Evolutionary conservation across 2,888 invertebrate genomes (phyloP).

Genomic region (Hirtodrosophila alboralis): DNA sequence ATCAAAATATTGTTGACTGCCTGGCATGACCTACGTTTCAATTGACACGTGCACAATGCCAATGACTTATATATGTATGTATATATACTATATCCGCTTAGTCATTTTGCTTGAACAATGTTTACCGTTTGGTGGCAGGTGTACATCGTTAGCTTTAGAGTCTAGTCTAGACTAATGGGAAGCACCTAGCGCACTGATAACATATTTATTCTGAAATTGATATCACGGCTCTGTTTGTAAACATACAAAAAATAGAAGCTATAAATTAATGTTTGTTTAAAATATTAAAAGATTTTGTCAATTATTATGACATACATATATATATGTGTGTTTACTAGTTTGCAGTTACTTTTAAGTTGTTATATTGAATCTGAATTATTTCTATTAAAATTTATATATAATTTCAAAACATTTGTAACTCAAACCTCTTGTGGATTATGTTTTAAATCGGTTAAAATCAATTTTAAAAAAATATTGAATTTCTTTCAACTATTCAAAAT

Average conservation of each 20-base stretch:
- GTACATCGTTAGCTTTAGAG: slow-evolving; percentile 1
- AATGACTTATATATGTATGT: slow-evolving; percentile 4
- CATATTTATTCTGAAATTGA: slow-evolving; percentile 13
- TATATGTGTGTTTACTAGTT: too few species aligned
- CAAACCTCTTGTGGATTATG: too few species aligned
- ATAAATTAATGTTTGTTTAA: not conserved
- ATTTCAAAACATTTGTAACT: too few species aligned
- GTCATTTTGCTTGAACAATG: slow-evolving; percentile 20
- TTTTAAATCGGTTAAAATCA: too few species aligned
- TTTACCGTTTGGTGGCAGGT: slow-evolving; percentile 11
- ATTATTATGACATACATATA: not conserved
- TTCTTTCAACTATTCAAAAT: too few species aligned
- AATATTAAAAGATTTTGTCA: not conserved
- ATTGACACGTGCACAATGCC: slow-evolving; percentile 38
- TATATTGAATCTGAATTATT: too few species aligned
- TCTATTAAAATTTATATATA: too few species aligned
- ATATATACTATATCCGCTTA: too few species aligned
- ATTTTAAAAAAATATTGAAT: too few species aligned
- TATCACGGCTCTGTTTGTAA: slow-evolving; percentile 14
- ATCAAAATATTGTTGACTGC: not conserved
- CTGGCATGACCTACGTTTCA: slow-evolving; percentile 28
- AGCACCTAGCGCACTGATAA: slow-evolving; percentile 46
- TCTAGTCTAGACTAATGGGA: slow-evolving; percentile 22
- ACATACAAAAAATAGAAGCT: slow-evolving; percentile 6
- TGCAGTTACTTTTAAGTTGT: too few species aligned